Evolutionary conservation across 92 coral and sea anemone species (phyloP), one percentile per base, ranked within the genome.

Genomic region (Palythoa grandiflora): DNA sequence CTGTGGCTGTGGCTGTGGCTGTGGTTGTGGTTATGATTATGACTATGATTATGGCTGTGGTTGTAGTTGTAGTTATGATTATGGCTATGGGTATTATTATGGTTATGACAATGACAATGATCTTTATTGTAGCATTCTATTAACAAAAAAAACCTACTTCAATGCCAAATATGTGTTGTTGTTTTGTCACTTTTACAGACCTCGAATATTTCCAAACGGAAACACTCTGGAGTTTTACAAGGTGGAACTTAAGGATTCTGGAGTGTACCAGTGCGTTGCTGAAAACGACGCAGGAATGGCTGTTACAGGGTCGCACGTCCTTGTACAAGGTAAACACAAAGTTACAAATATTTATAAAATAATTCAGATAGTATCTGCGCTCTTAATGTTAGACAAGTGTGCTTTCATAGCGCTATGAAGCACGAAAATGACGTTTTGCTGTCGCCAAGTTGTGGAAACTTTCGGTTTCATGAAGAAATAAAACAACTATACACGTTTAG

Each of bases 241-340:
- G 2, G 71, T 90, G 11, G 9, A 38, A 36, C 20, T 68, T 48
- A 19, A 63, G 9, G 77, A 93, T 28, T 89, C 68, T 53, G 98
- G 93, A 5, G 74, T 93, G 55, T 96, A 93, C 73, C 93, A 96
- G 55, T 95, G 98, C 88, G 97, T 93, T 15, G 98, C 91, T 54
- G 93, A 91, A 16, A 96, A 92, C 68, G 17, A 11, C 7, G 79
- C 73, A 14, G 97, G 96, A 4, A 96, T 93, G 93, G 61, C 91
- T 15, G 94, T 95, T 59, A 84, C 95, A 10, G 85, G 75, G 5
- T 91, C 93, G 5, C 86, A 83, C 80, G 79, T 96, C 14, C 35
- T 63, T 53, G 83, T 96, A 7, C 36, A 72, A 75, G 90, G 98
- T 96, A 76, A 84, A 87, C 66, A 6, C 44, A 21, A 12, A 1